phyloP scores from a whole-genome alignment of 2,888 invertebrate species.

The Gasteruption jaculator region DNA sequence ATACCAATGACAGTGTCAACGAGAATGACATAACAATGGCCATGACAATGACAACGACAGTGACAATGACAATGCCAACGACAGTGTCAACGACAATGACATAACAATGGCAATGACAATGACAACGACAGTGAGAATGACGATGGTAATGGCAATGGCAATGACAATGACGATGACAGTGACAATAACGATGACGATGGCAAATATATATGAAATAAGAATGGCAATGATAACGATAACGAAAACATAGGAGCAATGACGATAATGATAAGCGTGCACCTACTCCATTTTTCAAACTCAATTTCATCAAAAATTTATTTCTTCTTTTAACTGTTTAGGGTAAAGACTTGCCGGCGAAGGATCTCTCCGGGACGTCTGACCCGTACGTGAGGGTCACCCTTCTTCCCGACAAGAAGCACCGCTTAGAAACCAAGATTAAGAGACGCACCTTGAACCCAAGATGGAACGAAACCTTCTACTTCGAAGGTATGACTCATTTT shows the following conservation, averaged over 20 bases:
- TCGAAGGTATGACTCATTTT: constrained; percentile 62
- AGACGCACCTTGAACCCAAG: constrained; percentile 83
- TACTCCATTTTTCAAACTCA: constrained; percentile 9
- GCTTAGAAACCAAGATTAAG: constrained; percentile 89
- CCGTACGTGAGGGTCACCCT: constrained; percentile 88
- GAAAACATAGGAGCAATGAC: not conserved
- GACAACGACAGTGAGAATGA: too few species aligned
- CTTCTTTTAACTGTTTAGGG: too few species aligned
- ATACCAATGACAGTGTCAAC: too few species aligned
- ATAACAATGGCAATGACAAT: too few species aligned
- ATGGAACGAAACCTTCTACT: constrained; percentile 94
- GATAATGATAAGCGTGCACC: not conserved
- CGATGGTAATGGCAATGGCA: too few species aligned
- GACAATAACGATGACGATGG: too few species aligned
- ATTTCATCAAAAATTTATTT: constrained; percentile 29
- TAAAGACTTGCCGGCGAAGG: constrained; percentile 91
- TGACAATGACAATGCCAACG: too few species aligned
- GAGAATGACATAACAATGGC: too few species aligned
- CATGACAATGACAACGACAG: too few species aligned
- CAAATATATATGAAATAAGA: too few species aligned
- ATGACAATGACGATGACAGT: too few species aligned
- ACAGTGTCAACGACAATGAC: too few species aligned
- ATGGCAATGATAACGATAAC: not conserved
- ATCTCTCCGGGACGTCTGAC: constrained; percentile 87
- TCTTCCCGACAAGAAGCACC: constrained; percentile 87